These are phyloP conservation scores for Subacronicta megacephala DNA, from an alignment of 2,888 invertebrate genomes.

Conservation along the genomic window DNA sequence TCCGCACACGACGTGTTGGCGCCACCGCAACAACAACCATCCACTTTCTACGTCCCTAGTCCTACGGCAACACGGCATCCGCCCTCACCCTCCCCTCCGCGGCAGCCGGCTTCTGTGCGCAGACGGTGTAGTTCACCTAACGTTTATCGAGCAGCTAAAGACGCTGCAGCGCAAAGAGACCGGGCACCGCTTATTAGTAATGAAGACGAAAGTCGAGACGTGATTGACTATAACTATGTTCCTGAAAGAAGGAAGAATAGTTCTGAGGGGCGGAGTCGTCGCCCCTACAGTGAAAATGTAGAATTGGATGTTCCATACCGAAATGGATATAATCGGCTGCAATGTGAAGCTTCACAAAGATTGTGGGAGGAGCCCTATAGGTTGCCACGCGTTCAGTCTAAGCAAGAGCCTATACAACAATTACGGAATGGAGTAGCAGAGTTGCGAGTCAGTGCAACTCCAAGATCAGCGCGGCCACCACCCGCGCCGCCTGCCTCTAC, in stretches of 20 bases:
- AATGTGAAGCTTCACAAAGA: conserved; percentile 72
- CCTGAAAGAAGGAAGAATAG: conserved; percentile 76
- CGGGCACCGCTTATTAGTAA: conserved; percentile 75
- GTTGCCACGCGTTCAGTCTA: conserved; percentile 80
- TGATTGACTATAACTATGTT: conserved; percentile 77
- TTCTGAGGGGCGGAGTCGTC: conserved; percentile 73
- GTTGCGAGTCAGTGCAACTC: conserved; percentile 82
- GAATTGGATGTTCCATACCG: conserved; percentile 80
- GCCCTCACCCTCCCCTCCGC: conserved; percentile 79
- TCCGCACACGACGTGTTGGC: conserved; percentile 92
- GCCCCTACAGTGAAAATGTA: conserved; percentile 86
- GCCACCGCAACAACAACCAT: conserved; percentile 88
- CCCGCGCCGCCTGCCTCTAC: conserved; percentile 73
- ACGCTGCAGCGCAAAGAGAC: conserved; percentile 70
- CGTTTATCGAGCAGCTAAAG: conserved; percentile 76
- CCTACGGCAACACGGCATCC: conserved; percentile 85
- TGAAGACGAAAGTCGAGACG: conserved; percentile 82
- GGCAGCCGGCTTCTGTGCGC: conserved; percentile 77
- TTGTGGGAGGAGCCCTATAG: conserved; percentile 86
- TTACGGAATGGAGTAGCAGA: conserved; percentile 81
- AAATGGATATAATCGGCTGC: conserved; percentile 79
- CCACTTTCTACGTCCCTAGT: conserved; percentile 93
- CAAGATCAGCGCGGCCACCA: conserved; percentile 79
- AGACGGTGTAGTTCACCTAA: conserved; percentile 85
- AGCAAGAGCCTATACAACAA: conserved; percentile 82